Evolutionary conservation across 2,797 vertebrate species (phyloP).

Genomic region (Numenius phaeopus): DNA sequence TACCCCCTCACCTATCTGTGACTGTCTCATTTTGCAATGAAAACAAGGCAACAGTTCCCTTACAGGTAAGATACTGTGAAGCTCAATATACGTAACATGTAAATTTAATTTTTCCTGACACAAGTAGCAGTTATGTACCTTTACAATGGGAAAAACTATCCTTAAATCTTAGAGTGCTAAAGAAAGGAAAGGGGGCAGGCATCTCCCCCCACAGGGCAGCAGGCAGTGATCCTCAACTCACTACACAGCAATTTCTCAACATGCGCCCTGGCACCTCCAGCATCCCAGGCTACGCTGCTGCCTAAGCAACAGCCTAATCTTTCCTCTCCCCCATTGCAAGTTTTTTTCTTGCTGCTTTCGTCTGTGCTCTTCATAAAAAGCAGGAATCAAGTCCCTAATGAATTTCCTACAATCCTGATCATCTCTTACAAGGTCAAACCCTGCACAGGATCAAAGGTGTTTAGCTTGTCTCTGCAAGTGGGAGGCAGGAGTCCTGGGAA

Average conservation of each 20-base stretch:
- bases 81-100: accelerated
- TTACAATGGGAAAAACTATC: background rate
- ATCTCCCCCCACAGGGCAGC: background rate
- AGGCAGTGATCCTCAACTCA: accelerated
- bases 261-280: background rate
- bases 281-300: background rate
- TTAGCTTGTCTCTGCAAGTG: background rate
- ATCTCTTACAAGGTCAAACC: background rate
- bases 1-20: background rate
- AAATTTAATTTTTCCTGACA: background rate
- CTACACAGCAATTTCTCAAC: background rate
- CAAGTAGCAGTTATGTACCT: background rate
- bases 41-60: background rate
- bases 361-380: background rate
- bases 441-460: background rate
- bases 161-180: background rate
- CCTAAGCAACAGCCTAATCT: background rate
- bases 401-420: background rate
- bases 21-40: background rate
- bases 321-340: background rate
- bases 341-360: background rate
- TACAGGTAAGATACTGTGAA: background rate
- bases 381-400: background rate
- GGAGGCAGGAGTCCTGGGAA: background rate
- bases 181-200: background rate